Percentiles rank a stretch among this genome's conserved stretches.
Conservation (phyloP, 2,113 vertebrate species). For the Boleophthalmus pectinirostris region DNA sequence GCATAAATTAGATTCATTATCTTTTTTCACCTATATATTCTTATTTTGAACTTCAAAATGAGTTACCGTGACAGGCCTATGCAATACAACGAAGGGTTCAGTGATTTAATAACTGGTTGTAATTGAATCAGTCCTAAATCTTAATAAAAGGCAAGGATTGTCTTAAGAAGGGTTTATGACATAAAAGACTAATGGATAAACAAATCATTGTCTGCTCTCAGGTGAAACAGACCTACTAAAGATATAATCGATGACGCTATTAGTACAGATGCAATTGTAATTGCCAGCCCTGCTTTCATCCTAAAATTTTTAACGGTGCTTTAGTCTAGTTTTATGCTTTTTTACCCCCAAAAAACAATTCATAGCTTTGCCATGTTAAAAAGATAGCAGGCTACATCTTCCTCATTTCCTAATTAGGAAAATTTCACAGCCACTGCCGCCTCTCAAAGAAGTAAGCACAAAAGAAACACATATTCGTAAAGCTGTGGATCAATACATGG, state of each 20-base stretch:
- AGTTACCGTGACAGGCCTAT: no score
- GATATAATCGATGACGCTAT: no score
- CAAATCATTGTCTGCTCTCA: no score
- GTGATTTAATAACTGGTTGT: no score
- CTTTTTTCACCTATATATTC: no score
- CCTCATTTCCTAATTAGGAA: not conserved
- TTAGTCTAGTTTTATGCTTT: not conserved
- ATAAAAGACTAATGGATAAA: not conserved
- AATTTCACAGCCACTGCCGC: not conserved
- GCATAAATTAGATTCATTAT: no score
- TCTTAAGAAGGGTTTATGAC: not conserved
- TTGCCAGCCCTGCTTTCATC: not conserved
- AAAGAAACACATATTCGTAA: slow-evolving; percentile 44
- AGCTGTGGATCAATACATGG: slow-evolving; percentile 47
- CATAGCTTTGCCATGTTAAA: not conserved
- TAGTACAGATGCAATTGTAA: no score
- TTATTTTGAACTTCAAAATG: no score
- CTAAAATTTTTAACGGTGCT: not conserved
- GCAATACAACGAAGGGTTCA: no score
- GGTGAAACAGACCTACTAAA: no score
- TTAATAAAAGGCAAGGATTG: not conserved
- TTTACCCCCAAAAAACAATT: not conserved
- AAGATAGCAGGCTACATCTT: not conserved
- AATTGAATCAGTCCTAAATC: not conserved
- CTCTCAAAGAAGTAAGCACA: not conserved